Percentiles rank a stretch among this genome's conserved stretches.
These are phyloP conservation scores for Buphagus erythrorhynchus DNA, from an alignment of 2,797 vertebrate species.

Conservation along the genomic window DNA sequence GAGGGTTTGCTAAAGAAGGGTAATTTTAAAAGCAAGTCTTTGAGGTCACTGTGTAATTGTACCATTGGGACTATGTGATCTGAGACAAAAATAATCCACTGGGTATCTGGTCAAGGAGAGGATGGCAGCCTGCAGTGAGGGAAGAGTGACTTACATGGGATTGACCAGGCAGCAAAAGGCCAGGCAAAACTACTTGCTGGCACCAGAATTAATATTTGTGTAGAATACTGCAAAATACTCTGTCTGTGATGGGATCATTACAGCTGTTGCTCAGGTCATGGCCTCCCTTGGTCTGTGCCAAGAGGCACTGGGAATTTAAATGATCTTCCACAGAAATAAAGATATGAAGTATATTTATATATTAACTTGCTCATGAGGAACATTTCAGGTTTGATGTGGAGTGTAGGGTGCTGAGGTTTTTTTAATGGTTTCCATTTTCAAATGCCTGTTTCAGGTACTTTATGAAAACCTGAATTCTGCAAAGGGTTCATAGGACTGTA, in stretches of 20 bases:
- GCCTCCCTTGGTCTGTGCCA: background rate
- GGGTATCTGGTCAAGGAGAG: slow-evolving; percentile 73
- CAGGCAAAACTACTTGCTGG: background rate
- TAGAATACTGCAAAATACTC: background rate
- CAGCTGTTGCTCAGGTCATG: background rate
- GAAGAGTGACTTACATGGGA: slow-evolving; percentile 7
- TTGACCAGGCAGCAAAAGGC: slow-evolving; percentile 5
- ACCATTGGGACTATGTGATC: slow-evolving; percentile 72
- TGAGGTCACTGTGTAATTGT: slow-evolving; percentile 83
- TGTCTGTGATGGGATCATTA: background rate
- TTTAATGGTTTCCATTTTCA: background rate
- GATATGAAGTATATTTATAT: background rate
- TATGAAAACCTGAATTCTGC: background rate
- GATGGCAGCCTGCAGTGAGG: slow-evolving; percentile 41
- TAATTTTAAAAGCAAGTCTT: slow-evolving; percentile 81
- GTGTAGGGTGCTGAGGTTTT: background rate
- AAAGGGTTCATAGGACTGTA: background rate
- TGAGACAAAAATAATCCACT: slow-evolving; percentile 79
- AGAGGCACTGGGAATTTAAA: background rate
- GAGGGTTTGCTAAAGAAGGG: slow-evolving; percentile 80
- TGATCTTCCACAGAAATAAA: background rate
- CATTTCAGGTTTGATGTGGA: background rate
- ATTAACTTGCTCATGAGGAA: background rate
- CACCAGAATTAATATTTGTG: background rate
- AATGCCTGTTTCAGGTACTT: background rate